These are phyloP conservation scores for Tinamus major DNA, from an alignment of 2,797 vertebrate species.

Conservation along the genomic window DNA sequence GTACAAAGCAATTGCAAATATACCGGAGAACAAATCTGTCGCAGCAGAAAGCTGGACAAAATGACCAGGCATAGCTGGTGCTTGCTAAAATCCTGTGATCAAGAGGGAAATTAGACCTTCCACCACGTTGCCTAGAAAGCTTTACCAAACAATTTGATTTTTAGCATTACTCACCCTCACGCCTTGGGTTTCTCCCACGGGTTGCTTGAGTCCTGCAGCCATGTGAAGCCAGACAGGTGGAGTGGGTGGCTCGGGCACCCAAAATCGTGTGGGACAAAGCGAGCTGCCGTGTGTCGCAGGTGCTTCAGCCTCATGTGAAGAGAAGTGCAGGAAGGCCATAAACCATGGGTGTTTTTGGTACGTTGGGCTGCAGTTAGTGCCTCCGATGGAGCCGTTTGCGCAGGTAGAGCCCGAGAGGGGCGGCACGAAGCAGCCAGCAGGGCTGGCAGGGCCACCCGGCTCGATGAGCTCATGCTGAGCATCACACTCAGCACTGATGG, in stretches of 20 bases:
- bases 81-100: not conserved
- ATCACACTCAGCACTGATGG: fast-evolving
- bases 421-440: fast-evolving
- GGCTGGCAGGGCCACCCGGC: fast-evolving
- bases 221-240: fast-evolving
- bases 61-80: not conserved
- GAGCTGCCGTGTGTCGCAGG: fast-evolving
- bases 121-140: not conserved
- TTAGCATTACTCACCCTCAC: fast-evolving
- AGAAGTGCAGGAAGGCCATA: not conserved
- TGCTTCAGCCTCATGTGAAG: not conserved
- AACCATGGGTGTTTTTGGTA: not conserved
- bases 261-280: not conserved
- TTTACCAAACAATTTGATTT: not conserved
- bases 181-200: not conserved
- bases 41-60: not conserved
- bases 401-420: fast-evolving
- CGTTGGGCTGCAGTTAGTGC: not conserved
- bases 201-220: fast-evolving
- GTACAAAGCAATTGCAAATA: not conserved
- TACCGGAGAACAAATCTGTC: not conserved
- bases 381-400: fast-evolving
- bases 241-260: not conserved
- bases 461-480: not conserved
- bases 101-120: not conserved